phyloP scores from a whole-genome alignment of 2,797 vertebrate species.

The Sitta carolinensis region DNA sequence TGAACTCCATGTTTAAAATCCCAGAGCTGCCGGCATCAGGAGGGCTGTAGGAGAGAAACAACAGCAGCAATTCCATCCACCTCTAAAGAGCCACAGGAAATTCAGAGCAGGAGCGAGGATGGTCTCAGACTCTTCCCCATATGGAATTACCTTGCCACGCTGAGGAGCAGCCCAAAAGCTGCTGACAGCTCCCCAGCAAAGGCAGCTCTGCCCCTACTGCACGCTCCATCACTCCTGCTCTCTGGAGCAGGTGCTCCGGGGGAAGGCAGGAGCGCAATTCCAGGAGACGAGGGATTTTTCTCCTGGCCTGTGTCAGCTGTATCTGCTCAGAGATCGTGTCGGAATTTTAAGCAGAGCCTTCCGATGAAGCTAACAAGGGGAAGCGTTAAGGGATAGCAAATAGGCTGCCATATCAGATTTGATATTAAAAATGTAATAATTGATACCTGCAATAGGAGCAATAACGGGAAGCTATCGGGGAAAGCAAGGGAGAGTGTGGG shows the following conservation, averaged over 20 bases:
- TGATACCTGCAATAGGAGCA: conserved; percentile 40
- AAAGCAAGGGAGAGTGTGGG: conserved; percentile 54
- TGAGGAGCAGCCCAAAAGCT: not conserved
- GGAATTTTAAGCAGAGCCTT: conserved; percentile 37
- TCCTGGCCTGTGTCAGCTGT: not conserved
- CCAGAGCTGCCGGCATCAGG: not conserved
- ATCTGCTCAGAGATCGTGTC: not conserved
- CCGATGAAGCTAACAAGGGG: conserved; percentile 33
- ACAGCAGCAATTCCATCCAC: not conserved
- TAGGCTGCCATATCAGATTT: not conserved
- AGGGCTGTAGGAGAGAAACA: not conserved
- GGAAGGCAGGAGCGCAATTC: not conserved
- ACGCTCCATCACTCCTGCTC: not conserved
- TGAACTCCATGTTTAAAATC: not conserved
- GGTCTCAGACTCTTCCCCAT: not conserved
- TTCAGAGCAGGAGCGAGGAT: not conserved
- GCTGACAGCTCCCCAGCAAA: not conserved
- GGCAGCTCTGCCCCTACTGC: not conserved
- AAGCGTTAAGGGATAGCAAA: conserved; percentile 27
- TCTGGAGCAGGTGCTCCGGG: not conserved
- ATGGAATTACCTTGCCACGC: not conserved
- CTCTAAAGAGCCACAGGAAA: not conserved
- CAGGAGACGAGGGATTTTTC: not conserved
- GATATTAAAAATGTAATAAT: conserved; percentile 58
- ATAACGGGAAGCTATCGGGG: conserved; percentile 54